Evolutionary conservation across 2,797 vertebrate genomes (phyloP), one percentile per base, ranked within the genome.

Genomic region (Liparis tanakae): DNA sequence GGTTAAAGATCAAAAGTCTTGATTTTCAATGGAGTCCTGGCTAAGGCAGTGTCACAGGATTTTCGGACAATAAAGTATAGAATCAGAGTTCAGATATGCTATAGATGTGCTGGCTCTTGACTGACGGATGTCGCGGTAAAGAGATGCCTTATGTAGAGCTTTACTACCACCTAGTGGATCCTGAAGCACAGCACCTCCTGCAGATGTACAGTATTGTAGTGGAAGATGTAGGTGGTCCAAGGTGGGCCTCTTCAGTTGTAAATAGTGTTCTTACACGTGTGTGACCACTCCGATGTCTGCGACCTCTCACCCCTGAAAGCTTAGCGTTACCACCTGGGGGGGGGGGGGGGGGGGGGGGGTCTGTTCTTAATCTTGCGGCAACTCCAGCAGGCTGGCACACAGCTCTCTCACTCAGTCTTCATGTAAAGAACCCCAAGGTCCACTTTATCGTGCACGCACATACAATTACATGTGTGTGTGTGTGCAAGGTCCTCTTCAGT

Each of bases 221-320:
- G 44, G 77, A 66, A 3, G 70, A 81, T 72, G 88, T 89, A 91
- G 93, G 92, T 92, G 90, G 91, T 92, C 91, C 66, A 71, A 86
- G 76, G 67, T 86, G 89, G 88, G 87, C 89, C 89, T 86, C 89
- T 80, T 48, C 80, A 67, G 86, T 88, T 92, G 92, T 91, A 91
- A 92, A 93, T 91, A 91, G 58, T 82, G 82, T 72, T 87, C 85
- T 88, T 85, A 93, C 91, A 91, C 83, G 90, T 87, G 92, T 90
- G 86, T 87, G 92, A 91, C 88, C 90, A 87, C 90, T 85, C 39
- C 13, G 15, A 72, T 79, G 87, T 88, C 84, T 79, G 80, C 80
- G 87, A 91, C 89, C 89, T 72, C 76, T 83, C 67, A 85, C 86
- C 87, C 63, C 73, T 82, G 72, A 90, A 87, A 84, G 86, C 79